Percentiles rank a stretch among this genome's conserved stretches.
These are phyloP conservation scores for Zootermopsis nevadensis DNA, from an alignment of 2,888 invertebrate species.

Conservation along the genomic window DNA sequence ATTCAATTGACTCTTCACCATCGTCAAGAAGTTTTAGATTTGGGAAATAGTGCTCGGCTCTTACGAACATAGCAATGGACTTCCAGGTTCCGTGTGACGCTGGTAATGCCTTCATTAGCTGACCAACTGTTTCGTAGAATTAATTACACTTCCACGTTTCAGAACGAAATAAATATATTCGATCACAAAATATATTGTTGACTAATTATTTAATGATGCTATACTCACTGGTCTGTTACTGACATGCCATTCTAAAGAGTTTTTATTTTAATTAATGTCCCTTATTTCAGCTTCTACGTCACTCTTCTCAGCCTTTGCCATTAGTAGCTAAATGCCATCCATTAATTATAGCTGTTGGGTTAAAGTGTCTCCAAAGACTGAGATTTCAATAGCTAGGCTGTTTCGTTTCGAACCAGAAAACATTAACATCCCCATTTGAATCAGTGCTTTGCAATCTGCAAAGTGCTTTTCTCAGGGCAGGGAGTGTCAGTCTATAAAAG, in stretches of 20 bases:
- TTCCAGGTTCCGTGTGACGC: too few relatives aligned
- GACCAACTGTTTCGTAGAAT: too few relatives aligned
- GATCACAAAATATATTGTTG: too few relatives aligned
- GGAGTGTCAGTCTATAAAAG: neutral
- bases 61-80: too few relatives aligned
- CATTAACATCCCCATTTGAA: neutral
- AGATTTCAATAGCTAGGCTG: conserved; percentile 20
- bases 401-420: conserved; percentile 6
- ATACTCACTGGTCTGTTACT: too few relatives aligned
- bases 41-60: too few relatives aligned
- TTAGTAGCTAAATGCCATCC: conserved; percentile 4
- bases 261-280: neutral
- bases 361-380: conserved; percentile 23
- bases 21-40: too few relatives aligned
- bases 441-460: conserved; percentile 5
- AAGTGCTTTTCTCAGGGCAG: neutral
- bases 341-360: conserved; percentile 5
- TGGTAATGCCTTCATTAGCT: too few relatives aligned
- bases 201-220: too few relatives aligned
- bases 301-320: neutral
- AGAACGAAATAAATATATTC: too few relatives aligned
- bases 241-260: neutral
- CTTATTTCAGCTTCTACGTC: neutral
- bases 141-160: too few relatives aligned
- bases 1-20: too few relatives aligned